Percentiles rank a stretch among this genome's conserved stretches.
Evolutionary conservation across 2,797 vertebrate species (phyloP).

Genomic region (Poeciliopsis gracilis): DNA sequence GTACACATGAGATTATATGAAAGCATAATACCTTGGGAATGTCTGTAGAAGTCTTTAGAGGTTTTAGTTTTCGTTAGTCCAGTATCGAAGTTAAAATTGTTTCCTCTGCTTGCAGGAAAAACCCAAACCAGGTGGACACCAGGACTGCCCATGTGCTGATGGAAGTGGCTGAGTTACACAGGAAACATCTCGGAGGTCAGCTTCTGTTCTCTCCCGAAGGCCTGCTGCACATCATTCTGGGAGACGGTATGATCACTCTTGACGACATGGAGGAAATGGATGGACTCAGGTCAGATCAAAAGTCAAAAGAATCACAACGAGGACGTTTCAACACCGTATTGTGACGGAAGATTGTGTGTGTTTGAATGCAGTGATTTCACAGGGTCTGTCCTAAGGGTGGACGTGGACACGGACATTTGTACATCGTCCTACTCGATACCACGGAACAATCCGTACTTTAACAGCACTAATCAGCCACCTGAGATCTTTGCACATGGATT

Average conservation of each 20-base stretch:
- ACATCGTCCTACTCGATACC: constrained; percentile 91
- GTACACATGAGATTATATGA: neutral
- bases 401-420: constrained; percentile 92
- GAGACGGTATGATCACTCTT: constrained; percentile 98
- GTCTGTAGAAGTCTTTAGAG: neutral
- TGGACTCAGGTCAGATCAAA: constrained; percentile 90
- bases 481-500: constrained; percentile 98
- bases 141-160: constrained; percentile 91
- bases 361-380: constrained; percentile 92
- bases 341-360: constrained; percentile 31
- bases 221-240: constrained; percentile 93
- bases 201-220: constrained; percentile 93
- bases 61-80: neutral
- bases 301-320: constrained; percentile 14
- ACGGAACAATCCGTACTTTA: constrained; percentile 95
- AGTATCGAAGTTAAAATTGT: neutral
- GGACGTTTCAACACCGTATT: constrained; percentile 18
- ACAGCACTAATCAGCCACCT: constrained; percentile 98
- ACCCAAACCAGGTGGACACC: constrained; percentile 92
- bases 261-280: constrained; percentile 99
- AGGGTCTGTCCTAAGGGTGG: constrained; percentile 92
- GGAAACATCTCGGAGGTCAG: constrained; percentile 96
- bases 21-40: neutral
- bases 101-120: constrained; percentile 84
- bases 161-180: constrained; percentile 96